Conservation (phyloP, 2,888 invertebrate genomes). For the Flexamia atlantica region DNA sequence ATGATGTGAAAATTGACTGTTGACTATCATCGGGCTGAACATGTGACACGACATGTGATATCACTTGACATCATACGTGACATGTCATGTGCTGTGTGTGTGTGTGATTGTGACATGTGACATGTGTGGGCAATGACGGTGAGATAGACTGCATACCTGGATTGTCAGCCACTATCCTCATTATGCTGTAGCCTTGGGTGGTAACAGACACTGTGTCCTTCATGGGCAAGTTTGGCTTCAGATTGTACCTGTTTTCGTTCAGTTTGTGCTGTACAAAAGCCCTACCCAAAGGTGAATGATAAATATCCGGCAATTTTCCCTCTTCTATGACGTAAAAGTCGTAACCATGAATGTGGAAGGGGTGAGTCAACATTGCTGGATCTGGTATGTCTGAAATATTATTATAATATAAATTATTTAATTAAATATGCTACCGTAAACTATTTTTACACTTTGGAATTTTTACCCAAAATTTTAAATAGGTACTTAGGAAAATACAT, state of each 20-base stretch:
- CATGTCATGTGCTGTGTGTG: too few relatives aligned
- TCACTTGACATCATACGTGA: too few relatives aligned
- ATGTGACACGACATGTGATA: too few relatives aligned
- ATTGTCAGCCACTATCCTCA: conserved; percentile 77
- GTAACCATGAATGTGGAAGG: conserved; percentile 81
- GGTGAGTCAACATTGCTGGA: conserved; percentile 73
- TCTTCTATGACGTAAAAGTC: conserved; percentile 76
- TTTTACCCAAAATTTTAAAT: too few relatives aligned
- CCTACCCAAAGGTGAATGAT: background rate
- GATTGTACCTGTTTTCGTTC: conserved; percentile 67
- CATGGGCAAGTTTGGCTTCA: conserved; percentile 70
- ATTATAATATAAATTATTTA: conserved; percentile 6
- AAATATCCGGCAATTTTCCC: conserved; percentile 60
- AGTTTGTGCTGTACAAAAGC: background rate
- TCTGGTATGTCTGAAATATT: conserved; percentile 5
- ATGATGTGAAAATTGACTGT: too few relatives aligned
- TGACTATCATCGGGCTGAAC: too few relatives aligned
- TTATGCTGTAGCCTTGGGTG: conserved; percentile 80
- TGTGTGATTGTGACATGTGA: too few relatives aligned
- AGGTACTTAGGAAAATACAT: too few relatives aligned
- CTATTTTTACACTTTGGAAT: too few relatives aligned
- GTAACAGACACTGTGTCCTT: conserved; percentile 83
- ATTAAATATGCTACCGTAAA: too few relatives aligned
- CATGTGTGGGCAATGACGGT: too few relatives aligned
- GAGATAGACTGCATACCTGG: conserved; percentile 75